Percentiles rank a stretch among this genome's conserved stretches.
Evolutionary conservation across 2,797 vertebrate genomes (phyloP).

Genomic region (Tenualosa thibaudeaui): DNA sequence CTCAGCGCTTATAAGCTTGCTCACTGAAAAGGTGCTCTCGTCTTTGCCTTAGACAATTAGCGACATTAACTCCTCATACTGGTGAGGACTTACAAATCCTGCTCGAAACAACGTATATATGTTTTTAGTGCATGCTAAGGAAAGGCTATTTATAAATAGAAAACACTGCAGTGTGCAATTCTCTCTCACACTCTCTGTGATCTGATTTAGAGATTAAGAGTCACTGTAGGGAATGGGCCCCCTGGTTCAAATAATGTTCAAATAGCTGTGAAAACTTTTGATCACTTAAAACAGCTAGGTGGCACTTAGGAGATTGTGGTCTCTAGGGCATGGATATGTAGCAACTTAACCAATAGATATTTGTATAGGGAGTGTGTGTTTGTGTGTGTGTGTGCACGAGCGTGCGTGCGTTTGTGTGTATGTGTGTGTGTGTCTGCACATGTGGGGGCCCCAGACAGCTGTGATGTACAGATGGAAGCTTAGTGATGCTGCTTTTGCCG

Average conservation of each 20-base stretch:
- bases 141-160: neutral
- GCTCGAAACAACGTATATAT: neutral
- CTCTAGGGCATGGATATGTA: neutral
- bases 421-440: neutral
- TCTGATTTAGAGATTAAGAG: neutral
- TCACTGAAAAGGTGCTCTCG: neutral
- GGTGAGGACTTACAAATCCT: neutral
- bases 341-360: conserved; percentile 1
- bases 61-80: neutral
- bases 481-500: neutral
- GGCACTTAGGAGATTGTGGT: conserved; percentile 3
- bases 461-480: conserved; percentile 19
- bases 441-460: neutral
- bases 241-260: neutral
- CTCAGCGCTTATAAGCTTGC: neutral
- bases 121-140: neutral
- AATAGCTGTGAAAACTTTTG: conserved; percentile 7
- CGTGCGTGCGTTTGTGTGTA: neutral
- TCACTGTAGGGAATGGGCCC: neutral
- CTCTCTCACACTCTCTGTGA: neutral
- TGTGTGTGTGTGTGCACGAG: neutral
- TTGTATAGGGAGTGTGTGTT: neutral
- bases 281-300: neutral
- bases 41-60: neutral
- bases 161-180: neutral